A percentile compares a stretch with the other conserved stretches of the same genome.
phyloP scores from a whole-genome alignment of 1,140 invertebrate species.

The Globodera rostochiensis region DNA sequence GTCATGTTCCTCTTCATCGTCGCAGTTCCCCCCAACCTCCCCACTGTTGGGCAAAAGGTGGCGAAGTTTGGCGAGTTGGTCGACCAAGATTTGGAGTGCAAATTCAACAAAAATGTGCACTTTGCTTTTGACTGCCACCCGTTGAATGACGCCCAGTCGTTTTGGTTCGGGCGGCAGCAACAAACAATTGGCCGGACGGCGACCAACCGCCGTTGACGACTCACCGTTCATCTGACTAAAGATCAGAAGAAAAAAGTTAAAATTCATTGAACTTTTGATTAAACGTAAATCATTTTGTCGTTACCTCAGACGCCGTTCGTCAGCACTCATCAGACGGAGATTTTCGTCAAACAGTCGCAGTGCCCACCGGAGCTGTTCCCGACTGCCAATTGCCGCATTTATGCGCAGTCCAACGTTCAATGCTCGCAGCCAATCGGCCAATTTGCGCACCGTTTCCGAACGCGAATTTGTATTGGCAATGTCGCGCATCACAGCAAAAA shows the following conservation, averaged over 20 bases:
- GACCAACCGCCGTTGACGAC: neutral
- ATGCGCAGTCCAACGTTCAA: slow-evolving; percentile 79
- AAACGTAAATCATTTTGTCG: neutral
- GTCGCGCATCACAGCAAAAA: slow-evolving; percentile 10
- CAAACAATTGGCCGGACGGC: slow-evolving; percentile 48
- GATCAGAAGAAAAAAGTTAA: neutral
- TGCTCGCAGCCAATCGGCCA: slow-evolving; percentile 78
- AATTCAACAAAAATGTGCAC: slow-evolving; percentile 87
- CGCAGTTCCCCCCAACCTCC: neutral
- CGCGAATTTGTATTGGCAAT: slow-evolving; percentile 73
- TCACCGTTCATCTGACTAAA: neutral
- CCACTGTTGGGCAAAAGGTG: neutral
- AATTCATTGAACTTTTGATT: neutral
- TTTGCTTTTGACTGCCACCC: slow-evolving; percentile 75
- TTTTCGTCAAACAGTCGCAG: slow-evolving; percentile 53
- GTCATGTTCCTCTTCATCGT: neutral
- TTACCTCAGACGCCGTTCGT: neutral
- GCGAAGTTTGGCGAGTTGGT: slow-evolving; percentile 41
- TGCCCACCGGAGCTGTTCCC: slow-evolving; percentile 79
- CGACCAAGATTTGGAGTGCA: slow-evolving; percentile 72
- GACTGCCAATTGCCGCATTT: slow-evolving; percentile 76
- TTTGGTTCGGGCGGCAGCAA: slow-evolving; percentile 54
- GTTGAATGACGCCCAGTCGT: slow-evolving; percentile 67
- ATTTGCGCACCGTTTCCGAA: slow-evolving; percentile 79
- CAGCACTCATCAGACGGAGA: slow-evolving; percentile 9